Evolutionary conservation across 1,140 invertebrate species (phyloP).

Genomic region (Contarinia nasturtii): DNA sequence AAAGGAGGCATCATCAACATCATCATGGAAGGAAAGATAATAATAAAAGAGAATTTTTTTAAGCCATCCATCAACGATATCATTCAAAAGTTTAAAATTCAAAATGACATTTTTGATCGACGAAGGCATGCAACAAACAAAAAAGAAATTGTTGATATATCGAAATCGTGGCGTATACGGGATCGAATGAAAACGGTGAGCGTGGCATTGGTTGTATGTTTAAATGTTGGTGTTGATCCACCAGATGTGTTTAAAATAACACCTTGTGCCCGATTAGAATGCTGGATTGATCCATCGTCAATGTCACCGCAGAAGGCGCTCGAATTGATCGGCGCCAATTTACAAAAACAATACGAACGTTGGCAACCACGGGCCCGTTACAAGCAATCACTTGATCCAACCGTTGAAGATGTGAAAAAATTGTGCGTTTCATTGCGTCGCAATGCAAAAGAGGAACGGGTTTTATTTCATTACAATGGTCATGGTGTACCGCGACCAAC

Average conservation of each 20-base stretch:
- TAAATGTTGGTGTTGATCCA: constrained; percentile 98
- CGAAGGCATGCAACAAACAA: too few species aligned
- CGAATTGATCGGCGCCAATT: constrained; percentile 74
- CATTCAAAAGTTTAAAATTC: too few species aligned
- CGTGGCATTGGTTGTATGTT: constrained; percentile 90
- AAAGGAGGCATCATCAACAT: too few species aligned
- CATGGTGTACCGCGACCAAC: constrained; percentile 98
- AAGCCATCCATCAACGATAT: too few species aligned
- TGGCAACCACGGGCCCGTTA: constrained; percentile 95
- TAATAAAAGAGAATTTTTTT: too few species aligned
- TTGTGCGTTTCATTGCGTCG: constrained; percentile 84
- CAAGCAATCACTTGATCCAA: constrained; percentile 92
- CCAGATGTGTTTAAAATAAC: constrained; percentile 95
- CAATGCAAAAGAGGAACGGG: constrained; percentile 96
- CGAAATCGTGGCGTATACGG: constrained; percentile 14
- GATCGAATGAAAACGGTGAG: constrained; percentile 93
- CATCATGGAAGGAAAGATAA: too few species aligned
- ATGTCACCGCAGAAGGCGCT: constrained; percentile 84
- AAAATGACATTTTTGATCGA: too few species aligned
- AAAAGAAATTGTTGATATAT: constrained; percentile 9
- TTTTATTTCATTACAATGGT: constrained; percentile 98
- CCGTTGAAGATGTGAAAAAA: constrained; percentile 95
- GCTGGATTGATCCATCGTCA: constrained; percentile 85
- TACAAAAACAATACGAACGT: constrained; percentile 92
- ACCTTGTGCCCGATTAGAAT: constrained; percentile 87